Percentiles rank a stretch among this genome's conserved stretches.
phyloP scores from a whole-genome alignment of 1,140 invertebrate species.

The Drosophila eugracilis region DNA sequence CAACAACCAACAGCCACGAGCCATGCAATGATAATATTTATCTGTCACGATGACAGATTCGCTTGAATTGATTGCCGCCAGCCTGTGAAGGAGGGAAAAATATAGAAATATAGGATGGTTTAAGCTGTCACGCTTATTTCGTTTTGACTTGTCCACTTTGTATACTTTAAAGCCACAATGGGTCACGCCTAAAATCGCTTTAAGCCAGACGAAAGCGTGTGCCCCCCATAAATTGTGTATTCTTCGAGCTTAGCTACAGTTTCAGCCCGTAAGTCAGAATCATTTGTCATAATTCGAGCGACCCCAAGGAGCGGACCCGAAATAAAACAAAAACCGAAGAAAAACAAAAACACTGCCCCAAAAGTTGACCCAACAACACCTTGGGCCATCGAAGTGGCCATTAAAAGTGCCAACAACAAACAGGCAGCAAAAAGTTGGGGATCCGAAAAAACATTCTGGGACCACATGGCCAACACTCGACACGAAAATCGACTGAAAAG shows the following conservation, averaged over 20 bases:
- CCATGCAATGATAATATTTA: constrained; percentile 40
- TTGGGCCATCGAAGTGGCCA: constrained; percentile 54
- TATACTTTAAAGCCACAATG: constrained; percentile 17
- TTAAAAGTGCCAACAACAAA: constrained; percentile 59
- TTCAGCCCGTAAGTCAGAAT: constrained; percentile 57
- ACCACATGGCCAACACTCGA: constrained; percentile 56
- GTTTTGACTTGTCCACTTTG: constrained; percentile 17
- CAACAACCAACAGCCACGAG: constrained; percentile 12
- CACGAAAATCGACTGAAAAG: constrained; percentile 78
- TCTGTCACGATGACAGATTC: constrained; percentile 41
- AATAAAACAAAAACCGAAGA: constrained; percentile 21
- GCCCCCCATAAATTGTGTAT: constrained; percentile 56
- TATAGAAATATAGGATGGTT: constrained; percentile 1
- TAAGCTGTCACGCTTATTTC: constrained; percentile 3
- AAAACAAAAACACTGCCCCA: constrained; percentile 25
- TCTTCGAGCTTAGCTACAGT: constrained; percentile 54
- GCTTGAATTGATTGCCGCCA: constrained; percentile 11
- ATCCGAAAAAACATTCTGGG: constrained; percentile 14
- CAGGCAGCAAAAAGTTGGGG: constrained; percentile 9
- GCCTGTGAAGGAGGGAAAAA: constrained; percentile 4
- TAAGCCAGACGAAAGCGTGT: constrained; percentile 22
- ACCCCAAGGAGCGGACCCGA: neutral
- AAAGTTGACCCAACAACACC: constrained; percentile 45
- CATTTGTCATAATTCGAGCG: constrained; percentile 77
- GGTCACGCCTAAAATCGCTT: constrained; percentile 28